Percentiles rank a stretch among this genome's conserved stretches.
These are phyloP conservation scores for Sebastes kiyomatsui DNA, from an alignment of 2,797 vertebrate genomes.

Conservation along the genomic window DNA sequence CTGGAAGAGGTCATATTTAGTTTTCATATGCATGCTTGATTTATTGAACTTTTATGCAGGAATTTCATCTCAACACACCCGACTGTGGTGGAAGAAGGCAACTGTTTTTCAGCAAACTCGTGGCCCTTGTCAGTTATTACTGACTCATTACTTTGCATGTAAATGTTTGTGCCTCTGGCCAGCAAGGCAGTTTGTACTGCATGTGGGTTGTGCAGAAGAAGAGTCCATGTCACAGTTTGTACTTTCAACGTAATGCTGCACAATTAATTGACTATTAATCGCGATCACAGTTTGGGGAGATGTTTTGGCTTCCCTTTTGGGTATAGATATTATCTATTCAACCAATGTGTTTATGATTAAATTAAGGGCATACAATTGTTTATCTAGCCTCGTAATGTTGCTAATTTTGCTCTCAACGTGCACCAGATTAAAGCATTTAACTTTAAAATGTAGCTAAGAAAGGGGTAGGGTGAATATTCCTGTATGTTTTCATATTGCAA, in stretches of 20 bases:
- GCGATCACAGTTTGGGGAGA: too few relatives aligned
- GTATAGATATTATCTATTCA: too few relatives aligned
- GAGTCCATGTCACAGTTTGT: background rate
- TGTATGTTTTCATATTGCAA: too few relatives aligned
- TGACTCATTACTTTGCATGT: background rate
- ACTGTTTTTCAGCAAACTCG: background rate
- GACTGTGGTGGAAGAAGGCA: background rate
- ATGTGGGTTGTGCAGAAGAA: background rate
- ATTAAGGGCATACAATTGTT: too few relatives aligned
- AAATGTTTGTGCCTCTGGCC: background rate
- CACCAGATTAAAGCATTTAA: too few relatives aligned
- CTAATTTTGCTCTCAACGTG: too few relatives aligned
- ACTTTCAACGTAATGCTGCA: background rate
- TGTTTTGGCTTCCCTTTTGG: too few relatives aligned
- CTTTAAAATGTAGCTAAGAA: too few relatives aligned
- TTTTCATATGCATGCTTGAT: background rate
- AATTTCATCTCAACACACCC: background rate
- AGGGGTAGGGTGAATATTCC: too few relatives aligned
- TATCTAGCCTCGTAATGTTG: too few relatives aligned
- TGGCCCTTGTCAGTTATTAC: background rate
- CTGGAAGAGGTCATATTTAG: background rate
- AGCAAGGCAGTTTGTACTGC: background rate
- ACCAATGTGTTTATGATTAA: too few relatives aligned
- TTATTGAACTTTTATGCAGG: background rate
- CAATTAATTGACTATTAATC: too few relatives aligned